These are phyloP conservation scores for Pomacea maculata DNA, from an alignment of 1,140 invertebrate genomes.

Conservation along the genomic window DNA sequence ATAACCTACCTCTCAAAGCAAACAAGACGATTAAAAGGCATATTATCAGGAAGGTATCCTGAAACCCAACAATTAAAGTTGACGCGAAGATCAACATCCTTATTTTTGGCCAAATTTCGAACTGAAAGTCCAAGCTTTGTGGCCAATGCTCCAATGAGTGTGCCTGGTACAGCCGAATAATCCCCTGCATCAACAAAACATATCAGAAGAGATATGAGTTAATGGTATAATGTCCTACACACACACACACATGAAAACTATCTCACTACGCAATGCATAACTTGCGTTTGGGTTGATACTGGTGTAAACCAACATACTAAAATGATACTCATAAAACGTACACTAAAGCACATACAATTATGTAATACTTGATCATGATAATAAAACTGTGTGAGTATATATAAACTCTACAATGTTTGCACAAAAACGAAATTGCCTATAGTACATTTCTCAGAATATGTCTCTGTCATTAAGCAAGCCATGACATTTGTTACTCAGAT, in stretches of 20 bases:
- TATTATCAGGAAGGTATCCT: conserved; percentile 35
- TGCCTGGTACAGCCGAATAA: conserved; percentile 43
- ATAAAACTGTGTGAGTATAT: background rate
- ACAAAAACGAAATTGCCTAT: background rate
- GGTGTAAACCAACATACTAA: no score
- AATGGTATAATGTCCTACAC: background rate
- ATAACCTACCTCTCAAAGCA: conserved; percentile 55
- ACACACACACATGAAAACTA: background rate
- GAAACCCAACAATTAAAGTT: conserved; percentile 63
- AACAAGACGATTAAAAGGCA: conserved; percentile 51
- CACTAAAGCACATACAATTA: background rate
- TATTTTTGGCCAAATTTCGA: conserved; percentile 41
- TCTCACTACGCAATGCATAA: background rate
- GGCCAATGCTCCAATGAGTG: conserved; percentile 55
- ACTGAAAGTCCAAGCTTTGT: conserved; percentile 49
- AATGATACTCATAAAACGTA: background rate
- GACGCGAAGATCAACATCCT: conserved; percentile 53
- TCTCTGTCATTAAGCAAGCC: no score
- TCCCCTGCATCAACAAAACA: conserved; percentile 43
- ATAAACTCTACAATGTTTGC: background rate
- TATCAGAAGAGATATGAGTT: background rate
- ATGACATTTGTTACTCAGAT: background rate
- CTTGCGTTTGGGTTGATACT: background rate
- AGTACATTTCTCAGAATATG: no score
- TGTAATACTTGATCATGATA: background rate